These are phyloP conservation scores for Desmodus rotundus DNA, from an alignment of 2,113 vertebrate genomes.

Conservation along the genomic window DNA sequence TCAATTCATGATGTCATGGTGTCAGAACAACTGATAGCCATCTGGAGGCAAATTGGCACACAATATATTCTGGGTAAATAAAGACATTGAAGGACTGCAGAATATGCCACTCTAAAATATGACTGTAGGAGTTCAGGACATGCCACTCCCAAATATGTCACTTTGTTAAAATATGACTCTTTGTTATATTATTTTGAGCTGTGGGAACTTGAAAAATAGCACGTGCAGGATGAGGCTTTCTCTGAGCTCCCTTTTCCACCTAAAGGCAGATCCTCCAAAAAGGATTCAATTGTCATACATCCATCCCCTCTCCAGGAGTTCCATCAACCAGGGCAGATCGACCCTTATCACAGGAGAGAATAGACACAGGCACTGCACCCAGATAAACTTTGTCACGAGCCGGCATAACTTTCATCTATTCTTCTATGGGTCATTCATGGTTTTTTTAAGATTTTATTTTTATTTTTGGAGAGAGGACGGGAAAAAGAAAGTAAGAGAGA, in stretches of 20 bases:
- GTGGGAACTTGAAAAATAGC: neutral
- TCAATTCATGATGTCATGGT: neutral
- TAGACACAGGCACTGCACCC: accelerated
- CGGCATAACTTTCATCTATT: neutral
- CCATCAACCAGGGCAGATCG: neutral
- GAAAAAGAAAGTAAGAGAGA: too few species aligned
- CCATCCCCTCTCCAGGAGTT: neutral
- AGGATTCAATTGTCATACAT: neutral
- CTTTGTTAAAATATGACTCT: neutral
- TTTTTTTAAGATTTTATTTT: too few species aligned
- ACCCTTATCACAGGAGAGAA: neutral
- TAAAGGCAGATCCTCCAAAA: neutral
- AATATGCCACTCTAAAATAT: neutral
- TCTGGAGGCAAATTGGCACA: neutral
- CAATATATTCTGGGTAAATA: neutral
- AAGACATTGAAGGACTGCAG: neutral
- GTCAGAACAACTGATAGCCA: neutral
- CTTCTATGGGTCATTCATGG: neutral
- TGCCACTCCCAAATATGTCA: neutral
- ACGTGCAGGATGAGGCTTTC: neutral
- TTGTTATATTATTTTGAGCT: neutral
- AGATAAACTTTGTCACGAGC: neutral
- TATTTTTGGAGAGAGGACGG: too few species aligned
- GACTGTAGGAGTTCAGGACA: neutral
- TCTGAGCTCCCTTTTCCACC: neutral